Evolutionary conservation across 2,113 vertebrate species (phyloP).

Genomic region (Anser cygnoides): DNA sequence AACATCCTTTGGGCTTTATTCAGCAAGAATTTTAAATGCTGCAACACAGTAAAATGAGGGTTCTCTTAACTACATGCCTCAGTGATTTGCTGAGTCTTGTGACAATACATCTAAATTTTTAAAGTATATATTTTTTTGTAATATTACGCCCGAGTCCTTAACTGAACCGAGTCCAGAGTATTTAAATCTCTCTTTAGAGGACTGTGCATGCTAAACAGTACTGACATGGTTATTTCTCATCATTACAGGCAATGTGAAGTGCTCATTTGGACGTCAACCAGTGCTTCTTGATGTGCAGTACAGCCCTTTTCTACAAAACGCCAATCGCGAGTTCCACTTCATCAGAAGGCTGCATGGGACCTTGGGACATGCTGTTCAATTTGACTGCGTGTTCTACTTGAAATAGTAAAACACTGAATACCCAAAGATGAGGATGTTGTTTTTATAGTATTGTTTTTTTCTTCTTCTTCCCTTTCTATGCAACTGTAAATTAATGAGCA

Average conservation of each 20-base stretch:
- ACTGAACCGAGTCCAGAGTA: background rate
- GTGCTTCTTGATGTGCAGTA: constrained; percentile 52
- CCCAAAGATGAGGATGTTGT: constrained; percentile 89
- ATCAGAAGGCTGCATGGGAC: constrained; percentile 63
- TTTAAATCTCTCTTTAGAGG: background rate
- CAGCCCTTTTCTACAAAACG: constrained; percentile 50
- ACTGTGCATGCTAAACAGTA: background rate
- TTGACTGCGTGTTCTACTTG: constrained; percentile 59
- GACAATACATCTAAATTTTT: background rate
- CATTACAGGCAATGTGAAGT: constrained; percentile 77
- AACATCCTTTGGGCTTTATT: background rate
- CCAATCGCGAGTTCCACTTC: constrained; percentile 45
- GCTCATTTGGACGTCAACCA: background rate
- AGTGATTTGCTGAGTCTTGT: background rate
- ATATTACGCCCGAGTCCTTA: background rate
- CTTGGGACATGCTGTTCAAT: constrained; percentile 29
- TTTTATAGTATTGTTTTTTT: constrained; percentile 80
- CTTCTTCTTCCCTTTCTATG: constrained; percentile 92
- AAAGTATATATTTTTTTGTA: background rate
- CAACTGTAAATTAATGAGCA: constrained; percentile 94
- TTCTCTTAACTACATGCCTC: background rate
- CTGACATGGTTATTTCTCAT: background rate
- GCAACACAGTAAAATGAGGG: background rate
- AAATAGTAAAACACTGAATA: constrained; percentile 79
- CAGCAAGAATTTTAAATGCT: background rate